phyloP scores from a whole-genome alignment of 2,888 invertebrate genomes.

The Congeria kusceri region DNA sequence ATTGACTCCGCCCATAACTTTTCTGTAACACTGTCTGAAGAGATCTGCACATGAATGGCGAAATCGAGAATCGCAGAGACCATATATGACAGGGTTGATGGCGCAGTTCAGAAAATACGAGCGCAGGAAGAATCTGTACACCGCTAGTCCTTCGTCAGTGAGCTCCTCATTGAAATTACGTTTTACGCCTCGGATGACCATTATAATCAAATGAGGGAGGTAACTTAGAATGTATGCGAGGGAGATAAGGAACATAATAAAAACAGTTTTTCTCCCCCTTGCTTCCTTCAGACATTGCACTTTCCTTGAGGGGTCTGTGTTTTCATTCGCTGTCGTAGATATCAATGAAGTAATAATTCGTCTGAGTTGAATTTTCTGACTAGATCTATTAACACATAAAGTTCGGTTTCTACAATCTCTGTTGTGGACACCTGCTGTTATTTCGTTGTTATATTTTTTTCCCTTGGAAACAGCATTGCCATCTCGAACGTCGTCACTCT shows the following conservation, averaged over 20 bases:
- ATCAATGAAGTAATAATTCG: background rate
- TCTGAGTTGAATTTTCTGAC: background rate
- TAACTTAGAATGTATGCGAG: slow-evolving; percentile 63
- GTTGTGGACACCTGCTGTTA: background rate
- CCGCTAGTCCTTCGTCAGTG: slow-evolving; percentile 40
- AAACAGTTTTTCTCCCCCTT: slow-evolving; percentile 62
- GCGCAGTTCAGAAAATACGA: slow-evolving; percentile 71
- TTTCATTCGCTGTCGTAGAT: too few species aligned
- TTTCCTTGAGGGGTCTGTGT: background rate
- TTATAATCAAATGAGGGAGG: slow-evolving; percentile 60
- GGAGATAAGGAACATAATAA: slow-evolving; percentile 66
- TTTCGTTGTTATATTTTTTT: background rate
- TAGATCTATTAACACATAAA: background rate
- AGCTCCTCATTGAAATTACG: slow-evolving; percentile 54
- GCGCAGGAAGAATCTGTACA: slow-evolving; percentile 66
- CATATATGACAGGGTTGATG: slow-evolving; percentile 73
- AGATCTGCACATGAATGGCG: slow-evolving; percentile 40
- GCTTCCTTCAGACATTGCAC: slow-evolving; percentile 39
- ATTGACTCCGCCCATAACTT: too few species aligned
- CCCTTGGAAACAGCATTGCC: background rate
- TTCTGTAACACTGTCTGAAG: background rate
- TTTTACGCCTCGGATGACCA: slow-evolving; percentile 47
- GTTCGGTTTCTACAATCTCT: background rate
- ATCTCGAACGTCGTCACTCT: background rate
- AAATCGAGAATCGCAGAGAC: slow-evolving; percentile 65